Evolutionary conservation across 2,797 vertebrate species (phyloP), one percentile per base, ranked within the genome.

Genomic region (Toxotes lorentzi): DNA sequence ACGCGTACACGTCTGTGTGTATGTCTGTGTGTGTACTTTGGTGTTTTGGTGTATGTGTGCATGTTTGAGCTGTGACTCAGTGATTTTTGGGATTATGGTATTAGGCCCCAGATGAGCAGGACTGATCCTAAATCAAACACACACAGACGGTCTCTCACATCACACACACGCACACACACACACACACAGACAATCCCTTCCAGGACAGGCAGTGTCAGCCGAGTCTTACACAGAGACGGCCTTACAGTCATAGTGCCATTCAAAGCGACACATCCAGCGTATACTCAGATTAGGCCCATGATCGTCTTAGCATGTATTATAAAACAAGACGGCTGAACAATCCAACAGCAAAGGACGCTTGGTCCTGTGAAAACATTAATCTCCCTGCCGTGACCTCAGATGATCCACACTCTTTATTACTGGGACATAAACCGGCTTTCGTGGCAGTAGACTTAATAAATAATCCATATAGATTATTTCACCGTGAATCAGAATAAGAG

Each of bases 81-180:
- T 92, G 91, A 90, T 92, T 94, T 94, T 89, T 68, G 85, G 92
- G 93, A 94, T 95, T 95, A 95, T 91, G 84, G 92, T 93, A 93
- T 95, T 93, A 94, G 91, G 88, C 88, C 92, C 80, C 88, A 92
- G 93, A 93, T 94, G 93, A 94, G 90, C 91, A 87, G 90, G 92
- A 88, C 90, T 93, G 91, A 94, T 93, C 93, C 92, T 81, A 91
- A 94, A 89, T 91, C 94, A 93, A 93, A 94, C 90, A 90, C 91
- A 93, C 88, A 92, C 88, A 91, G 80, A 88, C 80, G 38, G 82
- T 76, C 81, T 79, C 73, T 85, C 91, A 79, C 86, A 76, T 84
- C 79, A 73, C 81, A 59, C 79, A 62, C 78, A 79, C 70, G 38
- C 69, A 64, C 64, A 76, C 71, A 74, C 57, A 69, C 62, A 62